Conservation (phyloP, 1,140 invertebrate species). For the Aphis gossypii region DNA sequence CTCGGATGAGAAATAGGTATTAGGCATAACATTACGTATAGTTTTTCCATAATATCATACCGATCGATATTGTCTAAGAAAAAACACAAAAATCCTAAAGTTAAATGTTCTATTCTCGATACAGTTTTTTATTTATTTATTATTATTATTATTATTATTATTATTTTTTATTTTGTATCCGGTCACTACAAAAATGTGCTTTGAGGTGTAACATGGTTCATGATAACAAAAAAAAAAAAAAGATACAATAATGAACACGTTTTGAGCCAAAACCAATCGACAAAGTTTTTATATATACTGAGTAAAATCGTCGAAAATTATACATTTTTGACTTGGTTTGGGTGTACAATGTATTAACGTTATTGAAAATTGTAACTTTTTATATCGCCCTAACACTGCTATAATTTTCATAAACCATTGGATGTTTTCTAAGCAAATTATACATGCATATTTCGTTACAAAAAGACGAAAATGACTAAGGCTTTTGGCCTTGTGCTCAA, state of each 20-base stretch:
- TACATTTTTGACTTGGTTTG: background rate
- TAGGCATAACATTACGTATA: slow-evolving; percentile 33
- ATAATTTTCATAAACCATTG: too few relatives aligned
- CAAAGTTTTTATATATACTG: slow-evolving; percentile 8
- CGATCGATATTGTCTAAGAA: slow-evolving; percentile 28
- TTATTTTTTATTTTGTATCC: slow-evolving; percentile 1
- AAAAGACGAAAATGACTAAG: background rate
- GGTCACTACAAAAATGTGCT: slow-evolving; percentile 26
- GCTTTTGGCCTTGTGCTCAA: background rate
- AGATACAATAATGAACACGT: background rate
- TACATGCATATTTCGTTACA: background rate
- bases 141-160: background rate
- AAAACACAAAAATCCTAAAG: slow-evolving; percentile 12
- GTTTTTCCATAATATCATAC: slow-evolving; percentile 39
- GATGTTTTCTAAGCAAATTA: background rate
- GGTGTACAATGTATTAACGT: too few relatives aligned
- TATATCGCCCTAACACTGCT: background rate
- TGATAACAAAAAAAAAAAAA: background rate
- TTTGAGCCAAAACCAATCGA: slow-evolving; percentile 25
- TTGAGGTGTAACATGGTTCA: slow-evolving; percentile 41
- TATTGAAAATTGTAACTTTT: background rate
- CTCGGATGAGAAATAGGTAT: slow-evolving; percentile 41
- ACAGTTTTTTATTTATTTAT: slow-evolving; percentile 23
- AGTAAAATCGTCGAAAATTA: background rate
- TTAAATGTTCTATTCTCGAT: slow-evolving; percentile 21